Percentiles rank a stretch among this genome's conserved stretches.
phyloP scores from a whole-genome alignment of 2,888 invertebrate species.

The Trissoscelio sp. region DNA sequence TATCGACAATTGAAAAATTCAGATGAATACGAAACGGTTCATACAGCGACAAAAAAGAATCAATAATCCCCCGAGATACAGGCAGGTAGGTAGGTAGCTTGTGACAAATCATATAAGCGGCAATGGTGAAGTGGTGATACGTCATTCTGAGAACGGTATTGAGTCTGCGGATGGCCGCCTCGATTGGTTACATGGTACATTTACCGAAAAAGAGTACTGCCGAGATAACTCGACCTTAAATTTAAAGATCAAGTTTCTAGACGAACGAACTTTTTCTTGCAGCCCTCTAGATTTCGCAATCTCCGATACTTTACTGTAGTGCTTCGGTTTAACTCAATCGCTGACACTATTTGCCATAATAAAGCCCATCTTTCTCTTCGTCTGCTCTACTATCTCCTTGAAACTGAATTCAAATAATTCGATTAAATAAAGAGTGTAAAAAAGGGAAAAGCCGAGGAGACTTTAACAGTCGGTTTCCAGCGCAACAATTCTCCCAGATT shows the following conservation, averaged over 20 bases:
- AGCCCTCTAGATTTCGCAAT: background rate
- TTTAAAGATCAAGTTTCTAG: background rate
- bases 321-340: background rate
- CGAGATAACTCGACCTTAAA: conserved; percentile 1
- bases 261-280: conserved; percentile 2
- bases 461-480: background rate
- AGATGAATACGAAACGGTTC: too few relatives aligned
- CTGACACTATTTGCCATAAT: background rate
- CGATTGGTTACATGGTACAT: conserved; percentile 15
- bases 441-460: background rate
- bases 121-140: background rate
- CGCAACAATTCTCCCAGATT: conserved; percentile 17
- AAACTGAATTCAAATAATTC: background rate
- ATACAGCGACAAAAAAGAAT: too few relatives aligned
- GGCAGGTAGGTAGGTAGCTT: too few relatives aligned
- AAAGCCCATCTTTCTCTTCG: background rate
- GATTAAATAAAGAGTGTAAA: background rate
- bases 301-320: background rate
- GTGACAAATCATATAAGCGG: conserved; percentile 4
- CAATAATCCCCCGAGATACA: too few relatives aligned
- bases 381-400: background rate
- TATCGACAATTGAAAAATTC: too few relatives aligned
- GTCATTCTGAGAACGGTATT: conserved; percentile 7
- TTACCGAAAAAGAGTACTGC: conserved; percentile 1
- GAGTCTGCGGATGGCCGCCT: background rate